Evolutionary conservation across 2,888 invertebrate genomes (phyloP), one percentile per base, ranked within the genome.

Genomic region (Eucriotettix oculatus): DNA sequence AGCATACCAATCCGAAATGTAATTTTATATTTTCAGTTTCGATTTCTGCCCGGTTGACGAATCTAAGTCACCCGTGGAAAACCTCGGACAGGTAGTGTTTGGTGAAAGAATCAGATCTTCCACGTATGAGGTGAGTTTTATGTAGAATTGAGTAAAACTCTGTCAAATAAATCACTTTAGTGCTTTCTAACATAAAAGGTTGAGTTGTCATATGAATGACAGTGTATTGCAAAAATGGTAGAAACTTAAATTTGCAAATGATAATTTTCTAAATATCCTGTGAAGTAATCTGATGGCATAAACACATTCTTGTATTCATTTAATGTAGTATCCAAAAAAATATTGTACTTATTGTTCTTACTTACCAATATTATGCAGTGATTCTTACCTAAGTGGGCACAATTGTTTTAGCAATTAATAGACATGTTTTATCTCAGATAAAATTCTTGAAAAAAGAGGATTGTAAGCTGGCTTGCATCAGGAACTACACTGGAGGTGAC

Each of bases 71-170:
- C 97, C 97, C 0, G 92, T 92, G 1, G 99, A 99, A 75, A 99
- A 99, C 71, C 82, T 99, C 58, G 99, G 99, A 1, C 99, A 99
- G 77, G 97, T 99, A 52, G 91, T 99, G 0, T 98, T 99, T 73
- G 99, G 99, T n/a, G 98, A 99, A 76, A 80, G 99, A 69, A 98
- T 99, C 70, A 79, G 95, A 59, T 90, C 96, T 0, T 96, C 97
- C 58, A 89, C 88, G 0, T 99, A 98, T 70, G 83, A 86, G 73
- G 87, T 97, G 71, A 66, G 65, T 16, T 3, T 16, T 10, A 29
- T 9, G 11, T 54, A 29, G 29, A 29, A 29, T 29, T 2, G 29
- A 29, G 29, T 29, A 5, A 7, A 29, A 7, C 7, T 29, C 29
- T 29, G 2, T 29, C 2, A 29, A 29, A 29, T 29, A 7, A 29